These are phyloP conservation scores for Notechis scutatus DNA, from an alignment of 2,113 vertebrate genomes.

Conservation along the genomic window DNA sequence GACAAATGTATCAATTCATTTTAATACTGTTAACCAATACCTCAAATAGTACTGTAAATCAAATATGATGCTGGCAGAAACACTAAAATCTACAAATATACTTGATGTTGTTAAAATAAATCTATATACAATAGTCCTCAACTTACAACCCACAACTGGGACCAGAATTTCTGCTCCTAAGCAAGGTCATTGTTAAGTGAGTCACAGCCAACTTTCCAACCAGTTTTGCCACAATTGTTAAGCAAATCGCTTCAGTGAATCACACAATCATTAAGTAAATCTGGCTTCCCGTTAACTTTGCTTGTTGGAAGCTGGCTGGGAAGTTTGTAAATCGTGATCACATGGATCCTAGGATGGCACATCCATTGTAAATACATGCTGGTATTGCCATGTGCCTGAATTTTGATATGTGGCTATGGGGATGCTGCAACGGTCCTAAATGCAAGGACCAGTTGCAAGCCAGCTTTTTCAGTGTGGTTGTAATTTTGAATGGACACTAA, in stretches of 20 bases:
- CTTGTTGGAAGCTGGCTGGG: neutral
- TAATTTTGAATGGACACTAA: neutral
- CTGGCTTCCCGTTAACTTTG: neutral
- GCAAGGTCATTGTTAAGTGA: neutral
- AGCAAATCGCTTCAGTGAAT: neutral
- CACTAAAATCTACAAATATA: neutral
- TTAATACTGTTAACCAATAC: neutral
- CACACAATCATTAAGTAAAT: neutral
- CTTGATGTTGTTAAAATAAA: neutral
- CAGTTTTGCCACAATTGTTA: neutral
- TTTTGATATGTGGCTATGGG: neutral
- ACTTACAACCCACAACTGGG: neutral
- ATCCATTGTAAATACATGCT: neutral
- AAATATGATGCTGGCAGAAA: neutral
- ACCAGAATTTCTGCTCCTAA: neutral
- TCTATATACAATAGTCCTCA: neutral
- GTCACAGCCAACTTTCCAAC: neutral
- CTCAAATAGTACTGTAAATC: neutral
- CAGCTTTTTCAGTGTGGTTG: neutral
- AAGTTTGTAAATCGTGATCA: neutral
- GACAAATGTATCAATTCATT: neutral
- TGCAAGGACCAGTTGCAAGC: neutral
- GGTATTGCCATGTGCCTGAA: neutral
- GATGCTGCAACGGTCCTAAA: neutral
- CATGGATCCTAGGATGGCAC: neutral